Percentiles rank a stretch among this genome's conserved stretches.
These are phyloP conservation scores for Melipona bicolor DNA, from an alignment of 2,888 invertebrate species.

Conservation along the genomic window DNA sequence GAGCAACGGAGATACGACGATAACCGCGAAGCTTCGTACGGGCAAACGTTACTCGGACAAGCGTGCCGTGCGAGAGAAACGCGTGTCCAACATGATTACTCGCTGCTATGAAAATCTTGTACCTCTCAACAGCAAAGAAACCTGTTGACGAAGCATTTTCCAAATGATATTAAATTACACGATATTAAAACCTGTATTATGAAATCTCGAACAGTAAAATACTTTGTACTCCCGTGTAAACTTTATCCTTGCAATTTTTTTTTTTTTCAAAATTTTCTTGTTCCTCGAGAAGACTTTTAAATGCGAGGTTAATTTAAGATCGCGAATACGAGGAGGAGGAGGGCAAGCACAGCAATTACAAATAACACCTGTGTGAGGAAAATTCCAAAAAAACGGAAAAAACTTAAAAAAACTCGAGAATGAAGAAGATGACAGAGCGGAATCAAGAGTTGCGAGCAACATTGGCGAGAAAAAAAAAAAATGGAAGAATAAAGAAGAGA, in stretches of 20 bases:
- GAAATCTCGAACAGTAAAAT: neutral
- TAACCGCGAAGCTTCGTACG: neutral
- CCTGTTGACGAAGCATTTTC: neutral
- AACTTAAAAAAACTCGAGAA: neutral
- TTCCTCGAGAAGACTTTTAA: no score
- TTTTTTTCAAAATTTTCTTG: no score
- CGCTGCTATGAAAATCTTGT: constrained; percentile 2
- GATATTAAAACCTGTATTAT: no score
- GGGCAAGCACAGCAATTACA: neutral
- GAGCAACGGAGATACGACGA: neutral
- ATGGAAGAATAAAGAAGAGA: no score
- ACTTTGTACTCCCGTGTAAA: neutral
- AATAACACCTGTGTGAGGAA: neutral
- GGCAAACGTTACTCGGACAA: neutral
- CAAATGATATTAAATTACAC: neutral
- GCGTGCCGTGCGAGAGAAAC: neutral
- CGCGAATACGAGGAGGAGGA: neutral
- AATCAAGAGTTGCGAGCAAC: no score
- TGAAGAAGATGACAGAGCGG: neutral
- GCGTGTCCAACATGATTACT: constrained; percentile 17
- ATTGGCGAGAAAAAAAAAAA: no score
- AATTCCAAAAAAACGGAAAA: neutral
- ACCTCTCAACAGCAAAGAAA: neutral
- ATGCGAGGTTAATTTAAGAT: neutral
- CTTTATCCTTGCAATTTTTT: no score